A percentile compares a stretch with the other conserved stretches of the same genome.
phyloP scores from a whole-genome alignment of 2,888 invertebrate genomes.

The Hermaeophaga mercurialis region DNA sequence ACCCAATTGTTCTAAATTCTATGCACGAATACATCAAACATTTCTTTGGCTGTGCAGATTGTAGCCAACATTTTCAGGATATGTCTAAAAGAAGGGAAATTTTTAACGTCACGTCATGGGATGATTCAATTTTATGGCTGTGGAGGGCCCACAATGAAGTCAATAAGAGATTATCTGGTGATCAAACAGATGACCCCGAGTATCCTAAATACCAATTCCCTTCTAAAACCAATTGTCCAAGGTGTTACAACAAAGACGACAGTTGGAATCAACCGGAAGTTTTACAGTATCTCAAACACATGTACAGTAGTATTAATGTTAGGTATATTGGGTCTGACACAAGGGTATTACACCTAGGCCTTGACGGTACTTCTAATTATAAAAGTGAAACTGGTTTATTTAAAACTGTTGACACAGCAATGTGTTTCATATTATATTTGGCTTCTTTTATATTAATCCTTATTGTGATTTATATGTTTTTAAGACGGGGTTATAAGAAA shows the following conservation, averaged over 20 bases:
- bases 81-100: conserved; percentile 79
- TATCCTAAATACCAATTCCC: conserved; percentile 93
- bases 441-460: conserved; percentile 70
- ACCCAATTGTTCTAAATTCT: conserved; percentile 72
- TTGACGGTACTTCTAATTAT: conserved; percentile 25
- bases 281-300: conserved; percentile 64
- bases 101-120: conserved; percentile 69
- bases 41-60: conserved; percentile 94
- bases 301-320: conserved; percentile 60
- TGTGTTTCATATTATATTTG: conserved; percentile 52
- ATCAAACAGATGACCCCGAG: conserved; percentile 86
- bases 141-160: conserved; percentile 95
- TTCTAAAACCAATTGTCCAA: conserved; percentile 66
- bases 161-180: conserved; percentile 84
- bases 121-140: conserved; percentile 86
- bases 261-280: conserved; percentile 69
- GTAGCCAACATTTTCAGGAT: conserved; percentile 84
- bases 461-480: conserved; percentile 67
- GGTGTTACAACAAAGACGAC: conserved; percentile 63
- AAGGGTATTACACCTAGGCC: conserved; percentile 49
- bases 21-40: conserved; percentile 88
- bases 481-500: conserved; percentile 74
- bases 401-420: conserved; percentile 53
- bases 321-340: conserved; percentile 59
- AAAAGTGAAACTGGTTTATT: conserved; percentile 36